Evolutionary conservation across 1,140 invertebrate species (phyloP), one percentile per base, ranked within the genome.

Genomic region (Leptopilina boulardi): DNA sequence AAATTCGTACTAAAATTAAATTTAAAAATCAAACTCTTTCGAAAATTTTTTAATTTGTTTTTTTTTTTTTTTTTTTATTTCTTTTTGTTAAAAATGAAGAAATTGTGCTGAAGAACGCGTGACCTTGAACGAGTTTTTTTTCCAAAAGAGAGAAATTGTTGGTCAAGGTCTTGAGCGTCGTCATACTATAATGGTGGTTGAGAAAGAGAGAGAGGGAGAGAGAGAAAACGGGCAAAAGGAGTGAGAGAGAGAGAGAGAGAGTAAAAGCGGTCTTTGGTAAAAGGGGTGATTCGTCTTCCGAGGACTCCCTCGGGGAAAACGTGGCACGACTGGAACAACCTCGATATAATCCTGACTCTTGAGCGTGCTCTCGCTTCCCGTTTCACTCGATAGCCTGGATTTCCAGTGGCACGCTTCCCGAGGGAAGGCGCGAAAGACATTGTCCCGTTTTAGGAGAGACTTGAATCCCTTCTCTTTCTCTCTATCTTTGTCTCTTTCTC

Each of bases 241-340:
- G 10, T 56, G 73, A 74, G 59, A 15, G 59, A 44, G 44, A n/a
- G 71, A 79, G 71, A 73, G 73, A 73, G 66, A 74, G 74, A 54
- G 66, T 54, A 59, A 54, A 73, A 71, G 77, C 51, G 79, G 76
- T 44, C 76, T 77, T 73, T 73, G 54, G 59, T 44, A 47, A 77
- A 77, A 77, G 72, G 76, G 76, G 73, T 77, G 56, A 66, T 66
- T 66, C 56, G 56, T 66, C 56, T 66, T 66, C 23, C 56, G 56
- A 66, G 56, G 56, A 66, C 56, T 66, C 56, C 56, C 56, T 66
- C 56, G 56, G 56, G 56, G 56, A 26, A 66, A 66, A 26, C 21
- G 56, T 30, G 56, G 56, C 56, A 66, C 21, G 56, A 66, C 56
- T 66, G 23, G 56, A 66, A 30, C 56, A 66, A 66, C 56, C 56